These are phyloP conservation scores for Agapostemon virescens DNA, from an alignment of 2,888 invertebrate species.

Conservation along the genomic window DNA sequence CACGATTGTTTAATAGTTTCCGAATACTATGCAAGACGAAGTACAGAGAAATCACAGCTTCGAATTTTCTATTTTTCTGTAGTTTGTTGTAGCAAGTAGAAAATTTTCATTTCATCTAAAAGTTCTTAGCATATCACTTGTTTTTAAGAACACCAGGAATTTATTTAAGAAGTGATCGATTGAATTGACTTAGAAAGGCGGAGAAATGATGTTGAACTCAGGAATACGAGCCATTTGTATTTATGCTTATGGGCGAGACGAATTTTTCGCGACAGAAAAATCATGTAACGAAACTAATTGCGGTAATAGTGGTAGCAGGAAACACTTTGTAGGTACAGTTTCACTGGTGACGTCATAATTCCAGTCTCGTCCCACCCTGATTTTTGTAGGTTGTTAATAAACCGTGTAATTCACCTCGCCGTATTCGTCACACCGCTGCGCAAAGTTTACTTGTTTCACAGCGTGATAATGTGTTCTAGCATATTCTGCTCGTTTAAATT, in stretches of 20 bases:
- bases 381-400: conserved; percentile 40
- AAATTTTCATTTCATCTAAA: neutral
- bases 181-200: neutral
- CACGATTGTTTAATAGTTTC: no score
- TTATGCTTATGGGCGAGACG: neutral
- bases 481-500: conserved; percentile 47
- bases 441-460: conserved; percentile 34
- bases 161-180: neutral
- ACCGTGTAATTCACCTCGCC: conserved; percentile 36
- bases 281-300: neutral
- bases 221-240: neutral
- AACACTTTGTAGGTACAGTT: conserved; percentile 18
- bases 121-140: neutral
- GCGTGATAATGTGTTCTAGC: conserved; percentile 17
- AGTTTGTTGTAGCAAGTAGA: no score
- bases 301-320: neutral
- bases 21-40: no score
- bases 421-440: conserved; percentile 2
- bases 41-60: no score
- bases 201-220: neutral
- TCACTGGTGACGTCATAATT: conserved; percentile 26
- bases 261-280: neutral
- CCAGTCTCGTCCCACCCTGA: conserved; percentile 14
- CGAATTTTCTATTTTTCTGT: no score
- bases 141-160: neutral